Conservation (phyloP, 2,888 invertebrate species). For the Caenorhabditis becei region DNA sequence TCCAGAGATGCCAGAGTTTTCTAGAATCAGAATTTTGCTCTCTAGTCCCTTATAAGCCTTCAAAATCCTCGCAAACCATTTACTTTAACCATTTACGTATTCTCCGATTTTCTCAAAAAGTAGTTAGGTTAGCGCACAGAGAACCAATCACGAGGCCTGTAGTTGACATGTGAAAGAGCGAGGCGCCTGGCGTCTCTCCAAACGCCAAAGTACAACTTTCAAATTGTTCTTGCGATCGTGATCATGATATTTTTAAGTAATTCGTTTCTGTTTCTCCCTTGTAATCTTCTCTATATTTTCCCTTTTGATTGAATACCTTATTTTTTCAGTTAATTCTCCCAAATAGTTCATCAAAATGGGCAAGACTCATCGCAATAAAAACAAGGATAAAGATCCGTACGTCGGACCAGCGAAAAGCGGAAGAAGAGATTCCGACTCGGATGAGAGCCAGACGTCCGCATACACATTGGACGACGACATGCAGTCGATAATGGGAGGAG, state of each 20-base stretch:
- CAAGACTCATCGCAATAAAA: slow-evolving; percentile 67
- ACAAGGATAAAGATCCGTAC: slow-evolving; percentile 68
- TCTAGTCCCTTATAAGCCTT: not conserved
- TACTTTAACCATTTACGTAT: not conserved
- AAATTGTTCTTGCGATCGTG: not conserved
- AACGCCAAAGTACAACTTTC: not conserved
- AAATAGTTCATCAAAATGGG: slow-evolving; percentile 59
- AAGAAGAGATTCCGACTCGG: slow-evolving; percentile 55
- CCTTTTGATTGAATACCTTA: too few relatives aligned
- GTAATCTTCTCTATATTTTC: too few relatives aligned
- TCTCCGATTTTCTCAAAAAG: not conserved
- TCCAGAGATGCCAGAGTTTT: not conserved
- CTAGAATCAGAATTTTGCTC: slow-evolving; percentile 20
- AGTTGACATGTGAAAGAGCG: slow-evolving; percentile 25
- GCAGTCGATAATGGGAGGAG: slow-evolving; percentile 68
- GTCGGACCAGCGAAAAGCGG: slow-evolving; percentile 33
- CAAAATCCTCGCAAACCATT: not conserved
- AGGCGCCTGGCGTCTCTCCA: slow-evolving; percentile 6
- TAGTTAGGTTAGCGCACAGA: slow-evolving; percentile 11
- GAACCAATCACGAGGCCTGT: slow-evolving; percentile 27
- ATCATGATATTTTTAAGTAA: not conserved
- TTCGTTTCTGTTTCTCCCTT: too few relatives aligned
- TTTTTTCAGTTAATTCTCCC: not conserved
- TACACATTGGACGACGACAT: slow-evolving; percentile 70
- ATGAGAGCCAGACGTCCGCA: slow-evolving; percentile 66